Percentiles rank a stretch among this genome's conserved stretches.
Conservation (phyloP, 1,140 invertebrate genomes). For the Drosophila quadrilineata region DNA sequence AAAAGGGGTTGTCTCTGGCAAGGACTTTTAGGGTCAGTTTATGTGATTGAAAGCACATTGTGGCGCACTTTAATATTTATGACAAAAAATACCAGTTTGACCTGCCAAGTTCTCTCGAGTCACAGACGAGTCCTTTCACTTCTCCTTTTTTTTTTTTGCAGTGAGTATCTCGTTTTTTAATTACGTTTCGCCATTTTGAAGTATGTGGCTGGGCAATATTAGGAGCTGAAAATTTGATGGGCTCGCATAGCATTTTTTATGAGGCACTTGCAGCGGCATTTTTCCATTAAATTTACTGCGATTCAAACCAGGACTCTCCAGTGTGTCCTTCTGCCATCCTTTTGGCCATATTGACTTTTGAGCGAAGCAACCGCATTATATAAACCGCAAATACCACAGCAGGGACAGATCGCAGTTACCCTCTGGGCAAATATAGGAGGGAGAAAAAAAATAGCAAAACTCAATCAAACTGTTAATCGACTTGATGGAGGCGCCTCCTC, state of each 20-base stretch:
- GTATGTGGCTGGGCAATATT: constrained; percentile 16
- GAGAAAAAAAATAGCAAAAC: constrained; percentile 63
- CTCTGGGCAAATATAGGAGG: no score
- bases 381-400: constrained; percentile 56
- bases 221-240: constrained; percentile 37
- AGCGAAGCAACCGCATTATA: constrained; percentile 60
- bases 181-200: constrained; percentile 45
- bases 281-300: constrained; percentile 60
- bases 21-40: constrained; percentile 42
- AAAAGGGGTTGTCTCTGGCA: constrained; percentile 36
- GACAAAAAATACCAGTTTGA: constrained; percentile 54
- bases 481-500: constrained; percentile 20
- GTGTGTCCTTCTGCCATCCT: constrained; percentile 7
- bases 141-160: no score
- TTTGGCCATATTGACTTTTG: constrained; percentile 66
- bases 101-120: constrained; percentile 32
- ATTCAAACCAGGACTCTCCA: no score
- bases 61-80: constrained; percentile 70
- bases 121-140: no score
- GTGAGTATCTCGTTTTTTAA: no score
- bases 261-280: constrained; percentile 45
- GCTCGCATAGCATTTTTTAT: constrained; percentile 49
- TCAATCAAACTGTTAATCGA: constrained; percentile 75
- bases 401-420: no score
- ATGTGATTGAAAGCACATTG: constrained; percentile 50